These are phyloP conservation scores for Rotaria magnacalcarata DNA, from an alignment of 2,888 invertebrate genomes.

Conservation along the genomic window DNA sequence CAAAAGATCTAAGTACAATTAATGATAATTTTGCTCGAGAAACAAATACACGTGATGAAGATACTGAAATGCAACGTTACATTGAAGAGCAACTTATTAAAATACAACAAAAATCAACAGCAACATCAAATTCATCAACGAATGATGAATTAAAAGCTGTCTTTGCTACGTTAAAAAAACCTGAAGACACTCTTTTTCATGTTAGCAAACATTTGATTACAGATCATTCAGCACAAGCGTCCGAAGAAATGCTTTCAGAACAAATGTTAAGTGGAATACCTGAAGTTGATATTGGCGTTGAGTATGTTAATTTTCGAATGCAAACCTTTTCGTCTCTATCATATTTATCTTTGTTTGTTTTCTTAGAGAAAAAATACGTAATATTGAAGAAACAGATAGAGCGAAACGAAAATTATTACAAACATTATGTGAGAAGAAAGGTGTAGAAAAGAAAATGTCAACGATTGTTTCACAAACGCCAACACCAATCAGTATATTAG, in stretches of 20 bases:
- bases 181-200: conserved; percentile 64
- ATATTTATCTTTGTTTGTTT: conserved; percentile 51
- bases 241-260: conserved; percentile 97
- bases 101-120: conserved; percentile 40
- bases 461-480: neutral
- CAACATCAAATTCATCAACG: neutral
- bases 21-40: conserved; percentile 95
- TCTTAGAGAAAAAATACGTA: conserved; percentile 81
- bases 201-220: conserved; percentile 81
- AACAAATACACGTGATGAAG: conserved; percentile 93
- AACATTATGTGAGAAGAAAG: conserved; percentile 1
- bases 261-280: conserved; percentile 99
- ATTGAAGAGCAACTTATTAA: conserved; percentile 77
- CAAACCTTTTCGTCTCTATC: conserved; percentile 54
- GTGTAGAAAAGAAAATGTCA: neutral
- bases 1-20: conserved; percentile 61
- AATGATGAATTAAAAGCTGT: conserved; percentile 19
- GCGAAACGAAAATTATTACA: conserved; percentile 69
- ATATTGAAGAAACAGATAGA: conserved; percentile 97
- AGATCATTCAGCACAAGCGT: conserved; percentile 71
- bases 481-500: neutral
- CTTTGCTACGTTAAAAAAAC: conserved; percentile 49
- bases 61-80: conserved; percentile 82
- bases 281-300: conserved; percentile 97
- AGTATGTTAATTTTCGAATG: conserved; percentile 55